Evolutionary conservation across 1,140 invertebrate genomes (phyloP), one percentile per base, ranked within the genome.

Genomic region (Brachionus rotundiformis): DNA sequence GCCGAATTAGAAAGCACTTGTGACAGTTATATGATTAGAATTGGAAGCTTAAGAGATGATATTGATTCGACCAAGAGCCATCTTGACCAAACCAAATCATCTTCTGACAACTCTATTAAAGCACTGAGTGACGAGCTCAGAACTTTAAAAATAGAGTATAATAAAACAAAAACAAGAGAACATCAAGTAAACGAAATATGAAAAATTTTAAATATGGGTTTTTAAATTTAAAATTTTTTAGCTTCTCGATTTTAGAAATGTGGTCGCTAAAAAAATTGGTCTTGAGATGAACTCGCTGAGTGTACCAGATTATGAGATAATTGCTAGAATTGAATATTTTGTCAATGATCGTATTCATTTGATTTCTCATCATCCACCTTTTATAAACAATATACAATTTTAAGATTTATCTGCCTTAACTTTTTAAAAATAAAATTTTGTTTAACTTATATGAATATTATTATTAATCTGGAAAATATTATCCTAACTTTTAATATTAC

Each of bases 281-380:
- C 82, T 88, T 3, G 87, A 88, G 41, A 84, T 88, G 31, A 86
- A 85, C 65, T 85, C 87, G 0, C 82, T 88, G 63, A 87, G 87
- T 10, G 84, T 88, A 7, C 86, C 87, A 6, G 87, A 88, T 83
- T 88, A 87, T 71, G 87, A 88, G 71, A 86, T 88, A 76, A 87
- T 88, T 76, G 84, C 85, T 7, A 85, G 87, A 29, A 83, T 88
- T 19, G 87, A 88, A 63, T 54, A 25, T 41, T 63, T 81, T 81
- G 39, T 81, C 16, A 81, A 36, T 31, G 36, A 39, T 49, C 41
- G 31, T 33, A 23, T 63, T 19, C 79, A 73, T 25, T 73, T 73
- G 39, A 41, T 73, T 25, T 23, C 36, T 25, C 68, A 73, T 73
- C 19, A 44, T 13, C 68, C 68, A 27, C n/a, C 68, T 47, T 6